These are phyloP conservation scores for Tetramorium parvispinum DNA, from an alignment of 1,140 invertebrate species.

Conservation along the genomic window DNA sequence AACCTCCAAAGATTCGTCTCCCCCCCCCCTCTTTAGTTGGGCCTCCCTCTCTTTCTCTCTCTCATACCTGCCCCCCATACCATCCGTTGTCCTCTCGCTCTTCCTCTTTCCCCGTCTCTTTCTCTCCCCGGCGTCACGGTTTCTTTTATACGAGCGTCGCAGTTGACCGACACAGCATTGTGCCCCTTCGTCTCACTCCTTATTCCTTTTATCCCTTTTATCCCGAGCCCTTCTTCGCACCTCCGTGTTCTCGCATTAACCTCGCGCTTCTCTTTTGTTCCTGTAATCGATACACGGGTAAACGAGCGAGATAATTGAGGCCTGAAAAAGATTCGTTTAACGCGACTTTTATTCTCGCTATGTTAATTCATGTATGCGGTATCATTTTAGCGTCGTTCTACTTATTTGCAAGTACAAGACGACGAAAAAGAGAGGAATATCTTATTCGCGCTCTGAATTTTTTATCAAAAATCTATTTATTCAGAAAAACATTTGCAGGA, in stretches of 20 bases:
- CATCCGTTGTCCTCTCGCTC: not conserved
- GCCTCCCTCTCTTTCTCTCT: constrained; percentile 31
- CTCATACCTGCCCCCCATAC: constrained; percentile 1
- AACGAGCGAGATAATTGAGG: constrained; percentile 53
- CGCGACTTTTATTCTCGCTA: not conserved
- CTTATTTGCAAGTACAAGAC: not conserved
- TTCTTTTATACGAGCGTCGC: constrained; percentile 56
- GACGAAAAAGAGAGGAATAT: not conserved
- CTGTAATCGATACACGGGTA: constrained; percentile 56
- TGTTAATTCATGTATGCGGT: not conserved
- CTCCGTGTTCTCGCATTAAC: constrained; percentile 59
- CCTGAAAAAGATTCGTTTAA: constrained; percentile 32
- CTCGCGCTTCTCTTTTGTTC: constrained; percentile 56
- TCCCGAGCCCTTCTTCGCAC: constrained; percentile 51
- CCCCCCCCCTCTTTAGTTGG: not conserved
- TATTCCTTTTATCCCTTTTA: constrained; percentile 53
- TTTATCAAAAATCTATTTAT: not conserved
- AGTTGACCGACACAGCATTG: constrained; percentile 65
- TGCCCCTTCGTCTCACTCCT: constrained; percentile 50
- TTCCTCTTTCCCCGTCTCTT: constrained; percentile 19
- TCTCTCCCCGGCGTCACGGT: constrained; percentile 49
- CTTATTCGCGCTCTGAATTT: not conserved
- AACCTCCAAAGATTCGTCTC: constrained; percentile 69
- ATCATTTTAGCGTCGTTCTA: not conserved
- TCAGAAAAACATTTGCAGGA: not conserved